Evolutionary conservation across 2,888 invertebrate species (phyloP).

Genomic region (Troides oblongomaculatus): DNA sequence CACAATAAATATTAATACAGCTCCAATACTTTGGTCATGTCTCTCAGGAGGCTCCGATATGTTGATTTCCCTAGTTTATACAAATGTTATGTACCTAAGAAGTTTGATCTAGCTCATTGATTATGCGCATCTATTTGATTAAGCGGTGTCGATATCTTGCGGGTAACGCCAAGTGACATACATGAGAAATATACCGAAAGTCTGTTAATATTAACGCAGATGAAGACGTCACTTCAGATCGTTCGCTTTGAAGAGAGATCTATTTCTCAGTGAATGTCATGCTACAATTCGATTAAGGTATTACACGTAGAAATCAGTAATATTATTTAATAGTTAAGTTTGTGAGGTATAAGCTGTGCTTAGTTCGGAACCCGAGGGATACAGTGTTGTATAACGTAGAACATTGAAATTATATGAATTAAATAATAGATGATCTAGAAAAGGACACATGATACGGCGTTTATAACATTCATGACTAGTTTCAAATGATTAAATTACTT

Average conservation of each 20-base stretch:
- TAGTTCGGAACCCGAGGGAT: no score
- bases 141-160: neutral
- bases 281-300: neutral
- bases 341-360: no score
- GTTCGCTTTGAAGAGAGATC: neutral
- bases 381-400: no score
- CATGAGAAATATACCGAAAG: neutral
- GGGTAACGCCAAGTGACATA: neutral
- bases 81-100: neutral
- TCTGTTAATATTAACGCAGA: neutral
- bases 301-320: neutral
- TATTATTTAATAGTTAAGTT: neutral
- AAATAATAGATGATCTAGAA: no score
- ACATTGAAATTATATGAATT: no score
- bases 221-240: neutral
- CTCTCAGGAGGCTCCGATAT: neutral
- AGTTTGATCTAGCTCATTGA: neutral
- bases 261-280: neutral
- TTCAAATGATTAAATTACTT: no score
- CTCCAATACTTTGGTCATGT: neutral
- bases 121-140: constrained; percentile 1
- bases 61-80: neutral
- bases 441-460: no score
- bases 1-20: neutral
- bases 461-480: no score